These are phyloP conservation scores for Bradypodion ventrale DNA, from an alignment of 2,797 vertebrate species.

Conservation along the genomic window DNA sequence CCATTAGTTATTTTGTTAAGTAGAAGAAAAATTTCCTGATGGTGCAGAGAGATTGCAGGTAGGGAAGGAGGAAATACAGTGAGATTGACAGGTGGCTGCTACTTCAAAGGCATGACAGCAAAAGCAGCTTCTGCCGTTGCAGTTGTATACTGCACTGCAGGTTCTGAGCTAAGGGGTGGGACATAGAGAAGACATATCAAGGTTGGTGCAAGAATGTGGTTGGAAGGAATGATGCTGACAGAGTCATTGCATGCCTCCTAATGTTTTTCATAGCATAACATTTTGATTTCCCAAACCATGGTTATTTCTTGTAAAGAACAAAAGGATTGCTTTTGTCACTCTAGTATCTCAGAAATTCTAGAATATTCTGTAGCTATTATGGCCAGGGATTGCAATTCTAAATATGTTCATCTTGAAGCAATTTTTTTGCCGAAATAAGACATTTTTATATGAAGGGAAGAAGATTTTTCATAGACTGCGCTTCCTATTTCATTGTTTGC, in stretches of 20 bases:
- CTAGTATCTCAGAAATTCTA: slow-evolving; percentile 40
- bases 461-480: slow-evolving; percentile 55
- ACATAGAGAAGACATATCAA: slow-evolving; percentile 56
- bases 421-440: background rate
- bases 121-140: slow-evolving; percentile 59
- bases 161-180: slow-evolving; percentile 61
- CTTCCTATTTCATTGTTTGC: slow-evolving; percentile 61
- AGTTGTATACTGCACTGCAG: slow-evolving; percentile 59
- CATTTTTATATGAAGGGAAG: too few relatives aligned
- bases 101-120: slow-evolving; percentile 54
- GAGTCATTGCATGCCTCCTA: slow-evolving; percentile 55
- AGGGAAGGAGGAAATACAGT: slow-evolving; percentile 66
- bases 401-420: background rate
- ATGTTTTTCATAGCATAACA: background rate
- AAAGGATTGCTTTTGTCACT: slow-evolving; percentile 57
- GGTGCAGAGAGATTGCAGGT: slow-evolving; percentile 53
- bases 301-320: slow-evolving; percentile 46
- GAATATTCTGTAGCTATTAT: slow-evolving; percentile 1
- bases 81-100: slow-evolving; percentile 77
- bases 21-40: slow-evolving; percentile 69
- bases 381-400: background rate
- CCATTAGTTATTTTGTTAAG: slow-evolving; percentile 76
- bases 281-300: slow-evolving; percentile 60
- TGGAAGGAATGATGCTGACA: slow-evolving; percentile 49
- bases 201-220: slow-evolving; percentile 58